Base-by-base conservation (phyloP, 37 sponge, comb jelly and placozoan genomes). In the Spongilla lacustris region DNA sequence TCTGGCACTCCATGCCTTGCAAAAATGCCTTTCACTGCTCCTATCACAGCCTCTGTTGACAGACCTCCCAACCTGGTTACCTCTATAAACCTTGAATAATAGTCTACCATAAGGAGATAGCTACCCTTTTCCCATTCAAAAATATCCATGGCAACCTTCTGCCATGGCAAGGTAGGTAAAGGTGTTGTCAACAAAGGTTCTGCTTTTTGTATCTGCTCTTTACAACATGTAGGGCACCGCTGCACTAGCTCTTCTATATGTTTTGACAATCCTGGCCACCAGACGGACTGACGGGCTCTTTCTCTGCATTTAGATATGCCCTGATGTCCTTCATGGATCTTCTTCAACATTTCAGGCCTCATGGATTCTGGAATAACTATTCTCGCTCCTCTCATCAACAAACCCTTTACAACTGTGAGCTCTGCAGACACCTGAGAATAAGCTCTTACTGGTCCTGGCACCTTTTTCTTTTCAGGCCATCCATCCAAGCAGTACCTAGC, bases 1-100 rank as follows among this genome's bases (percentile, higher is more conserved):
- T 86, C 82, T 27, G 89, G 94, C 27, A 93, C 87, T 10, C 90
- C 91, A 87, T 90, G 85, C 27, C 87, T 69, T 25, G 94, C 84
- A 86, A 90, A 93, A 23, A 90, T 90, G 72, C 41, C 66, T 32
- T 90, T 87, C 36, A 69, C 4, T 29, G 79, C 76, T 25, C 49
- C 11, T 2, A 93, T 90, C 17, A 87, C 91, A 46, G 66, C 88
- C n/a, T 26, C 77, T 19, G 84, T 46, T 36, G 90, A 67, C 6
- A 73, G 31, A 13, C 41, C 5, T 5, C 33, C 21, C 4, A 93
- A 71, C 3, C 49, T 46, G 13, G 88, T 81, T n/a, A 93, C 72
- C 83, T 93, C 94, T 17, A 89, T 81, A 38, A 75, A 93, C 21
- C 87, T 70, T 11, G 94, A 93, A 34, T 75, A 85, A 48, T 85